Evolutionary conservation across 2,797 vertebrate species (phyloP).

Genomic region (Hydrophis major): DNA sequence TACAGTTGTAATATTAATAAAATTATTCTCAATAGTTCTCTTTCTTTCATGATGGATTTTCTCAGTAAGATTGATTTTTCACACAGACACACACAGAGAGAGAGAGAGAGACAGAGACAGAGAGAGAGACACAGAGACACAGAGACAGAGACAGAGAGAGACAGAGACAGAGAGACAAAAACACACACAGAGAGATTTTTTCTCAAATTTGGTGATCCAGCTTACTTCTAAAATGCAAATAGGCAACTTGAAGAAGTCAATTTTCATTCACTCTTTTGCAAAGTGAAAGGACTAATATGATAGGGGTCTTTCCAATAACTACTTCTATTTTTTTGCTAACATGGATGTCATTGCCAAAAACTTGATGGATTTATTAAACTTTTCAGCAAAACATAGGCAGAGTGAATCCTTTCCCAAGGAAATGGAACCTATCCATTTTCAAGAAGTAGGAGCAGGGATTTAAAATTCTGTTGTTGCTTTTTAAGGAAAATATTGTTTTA

Average conservation of each 20-base stretch:
- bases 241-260: not conserved
- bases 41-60: not conserved
- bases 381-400: not conserved
- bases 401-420: not conserved
- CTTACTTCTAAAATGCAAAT: not conserved
- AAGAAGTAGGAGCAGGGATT: not conserved
- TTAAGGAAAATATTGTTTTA: not conserved
- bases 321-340: not conserved
- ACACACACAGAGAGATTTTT: too few species aligned
- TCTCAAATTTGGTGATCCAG: not conserved
- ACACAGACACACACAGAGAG: too few species aligned
- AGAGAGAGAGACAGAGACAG: too few species aligned
- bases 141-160: too few species aligned
- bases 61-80: not conserved
- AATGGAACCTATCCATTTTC: not conserved
- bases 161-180: too few species aligned
- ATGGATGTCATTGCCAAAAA: not conserved
- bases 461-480: not conserved
- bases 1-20: not conserved
- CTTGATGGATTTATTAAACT: not conserved
- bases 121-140: too few species aligned
- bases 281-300: too few species aligned
- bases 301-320: not conserved
- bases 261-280: not conserved
- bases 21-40: not conserved